Conservation (phyloP, 2,797 vertebrate species). For the Tapera naevia region DNA sequence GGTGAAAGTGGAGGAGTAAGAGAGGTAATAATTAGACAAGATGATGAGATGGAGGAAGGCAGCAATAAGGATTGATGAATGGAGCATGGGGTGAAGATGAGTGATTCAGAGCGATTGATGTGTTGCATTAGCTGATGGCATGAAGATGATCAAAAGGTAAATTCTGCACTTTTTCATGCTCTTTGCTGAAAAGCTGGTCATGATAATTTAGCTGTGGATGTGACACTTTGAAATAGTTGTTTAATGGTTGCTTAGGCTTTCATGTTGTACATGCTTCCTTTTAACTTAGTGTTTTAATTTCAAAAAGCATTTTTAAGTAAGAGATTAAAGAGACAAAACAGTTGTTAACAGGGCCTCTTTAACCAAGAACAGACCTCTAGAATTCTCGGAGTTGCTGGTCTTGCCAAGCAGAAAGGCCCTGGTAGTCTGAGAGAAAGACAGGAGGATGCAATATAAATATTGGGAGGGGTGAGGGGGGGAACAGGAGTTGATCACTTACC, state of each 20-base stretch:
- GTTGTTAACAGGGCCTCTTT: not conserved
- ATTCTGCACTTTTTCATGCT: not conserved
- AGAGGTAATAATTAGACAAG: conserved; percentile 26
- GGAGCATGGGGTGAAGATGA: not conserved
- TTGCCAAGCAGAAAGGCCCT: not conserved
- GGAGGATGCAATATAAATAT: not conserved
- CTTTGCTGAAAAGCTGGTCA: not conserved
- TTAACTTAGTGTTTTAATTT: not conserved
- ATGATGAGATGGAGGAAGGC: not conserved
- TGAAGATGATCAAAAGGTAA: conserved; percentile 21
- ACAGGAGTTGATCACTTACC: not conserved
- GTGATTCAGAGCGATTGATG: not conserved
- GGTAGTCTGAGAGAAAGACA: not conserved
- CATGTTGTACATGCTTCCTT: not conserved
- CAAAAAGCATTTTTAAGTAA: not conserved
- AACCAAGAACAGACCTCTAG: not conserved
- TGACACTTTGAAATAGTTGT: not conserved
- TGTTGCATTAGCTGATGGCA: not conserved
- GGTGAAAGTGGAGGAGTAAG: not conserved
- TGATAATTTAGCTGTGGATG: not conserved
- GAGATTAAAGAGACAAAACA: not conserved
- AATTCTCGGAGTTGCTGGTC: not conserved
- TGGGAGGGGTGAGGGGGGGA: no score
- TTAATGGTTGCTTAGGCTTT: not conserved
- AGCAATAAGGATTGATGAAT: conserved; percentile 12